Percentiles rank a stretch among this genome's conserved stretches.
These are phyloP conservation scores for Parazoanthus darwini DNA, from an alignment of 92 coral and sea anemone genomes.

Conservation along the genomic window DNA sequence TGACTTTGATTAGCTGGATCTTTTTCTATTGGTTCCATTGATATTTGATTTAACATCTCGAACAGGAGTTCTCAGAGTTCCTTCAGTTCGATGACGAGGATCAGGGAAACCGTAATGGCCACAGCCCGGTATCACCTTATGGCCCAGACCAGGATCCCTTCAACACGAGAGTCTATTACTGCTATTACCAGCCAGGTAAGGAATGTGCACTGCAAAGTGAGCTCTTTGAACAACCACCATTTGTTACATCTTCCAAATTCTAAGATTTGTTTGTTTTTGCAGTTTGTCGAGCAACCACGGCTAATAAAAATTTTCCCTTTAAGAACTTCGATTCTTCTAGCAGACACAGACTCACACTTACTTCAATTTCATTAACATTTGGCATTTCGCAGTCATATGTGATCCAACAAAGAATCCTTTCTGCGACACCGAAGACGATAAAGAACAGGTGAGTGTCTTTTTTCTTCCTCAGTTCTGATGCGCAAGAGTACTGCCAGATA, in stretches of 20 bases:
- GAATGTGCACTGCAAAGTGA: background rate
- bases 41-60: background rate
- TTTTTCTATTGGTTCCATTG: background rate
- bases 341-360: background rate
- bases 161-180: conserved; percentile 78
- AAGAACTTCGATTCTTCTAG: background rate
- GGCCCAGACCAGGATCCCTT: conserved; percentile 73
- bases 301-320: background rate
- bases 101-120: conserved; percentile 68
- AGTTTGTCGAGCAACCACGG: background rate
- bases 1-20: no score
- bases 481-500: no score
- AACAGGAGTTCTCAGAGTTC: conserved; percentile 72
- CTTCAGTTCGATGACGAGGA: conserved; percentile 88
- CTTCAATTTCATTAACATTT: background rate
- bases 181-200: conserved; percentile 81
- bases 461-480: background rate
- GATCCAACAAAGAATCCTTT: conserved; percentile 16
- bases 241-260: no score
- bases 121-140: conserved; percentile 62
- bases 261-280: no score
- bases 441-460: background rate
- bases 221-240: no score
- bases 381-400: conserved; percentile 4
- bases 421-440: background rate